These are phyloP conservation scores for Turritopsis dohrnii DNA, from an alignment of 30 jellyfish, hydroid and myxozoan species.

Conservation along the genomic window DNA sequence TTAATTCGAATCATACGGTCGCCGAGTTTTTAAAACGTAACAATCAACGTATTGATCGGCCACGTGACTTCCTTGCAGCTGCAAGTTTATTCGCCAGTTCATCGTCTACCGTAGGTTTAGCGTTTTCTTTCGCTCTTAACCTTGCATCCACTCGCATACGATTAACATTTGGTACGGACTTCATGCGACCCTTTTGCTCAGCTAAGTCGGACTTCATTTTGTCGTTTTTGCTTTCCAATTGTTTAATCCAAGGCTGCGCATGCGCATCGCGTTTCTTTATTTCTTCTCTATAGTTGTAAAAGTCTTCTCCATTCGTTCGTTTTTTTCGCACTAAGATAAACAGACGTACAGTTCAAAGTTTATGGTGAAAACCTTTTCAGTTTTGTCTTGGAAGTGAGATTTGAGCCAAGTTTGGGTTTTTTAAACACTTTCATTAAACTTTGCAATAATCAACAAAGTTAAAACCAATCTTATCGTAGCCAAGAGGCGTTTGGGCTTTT, in stretches of 20 bases:
- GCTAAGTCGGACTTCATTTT: slow-evolving; percentile 24
- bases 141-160: slow-evolving; percentile 33
- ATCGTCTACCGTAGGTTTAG: slow-evolving; percentile 36
- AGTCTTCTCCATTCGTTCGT: slow-evolving; percentile 37
- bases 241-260: slow-evolving; percentile 41
- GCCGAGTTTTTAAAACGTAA: not conserved
- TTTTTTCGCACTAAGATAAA: slow-evolving; percentile 26
- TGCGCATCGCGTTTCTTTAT: slow-evolving; percentile 30
- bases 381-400: too few species aligned
- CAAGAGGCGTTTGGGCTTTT: too few species aligned
- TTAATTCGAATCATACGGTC: not conserved
- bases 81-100: slow-evolving; percentile 34
- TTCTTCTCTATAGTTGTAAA: slow-evolving; percentile 40
- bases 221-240: slow-evolving; percentile 29
- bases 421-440: too few species aligned
- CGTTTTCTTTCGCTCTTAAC: slow-evolving; percentile 35
- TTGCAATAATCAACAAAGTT: too few species aligned
- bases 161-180: slow-evolving; percentile 18
- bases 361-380: too few species aligned
- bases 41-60: not conserved
- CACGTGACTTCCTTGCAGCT: slow-evolving; percentile 20
- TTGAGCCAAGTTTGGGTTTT: too few species aligned
- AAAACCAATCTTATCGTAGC: too few species aligned
- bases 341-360: not conserved
- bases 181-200: slow-evolving; percentile 34